Conservation (phyloP, 2,888 invertebrate species). For the Hydropsyche betteni region DNA sequence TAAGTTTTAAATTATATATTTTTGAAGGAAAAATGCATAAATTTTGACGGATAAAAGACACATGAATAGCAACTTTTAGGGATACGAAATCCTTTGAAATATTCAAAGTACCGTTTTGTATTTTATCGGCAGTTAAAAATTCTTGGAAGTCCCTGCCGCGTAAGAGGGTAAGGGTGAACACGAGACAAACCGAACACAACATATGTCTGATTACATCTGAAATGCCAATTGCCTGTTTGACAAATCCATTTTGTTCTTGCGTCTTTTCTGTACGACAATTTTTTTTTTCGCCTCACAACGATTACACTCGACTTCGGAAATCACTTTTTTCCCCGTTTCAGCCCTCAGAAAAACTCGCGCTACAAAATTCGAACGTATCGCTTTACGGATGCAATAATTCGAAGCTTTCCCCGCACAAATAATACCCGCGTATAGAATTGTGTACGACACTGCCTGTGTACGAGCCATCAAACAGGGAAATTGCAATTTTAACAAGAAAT, state of each 20-base stretch:
- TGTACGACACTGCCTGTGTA: slow-evolving; percentile 31
- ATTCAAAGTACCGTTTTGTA: too few species aligned
- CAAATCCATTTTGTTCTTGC: slow-evolving; percentile 51
- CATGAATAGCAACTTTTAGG: too few species aligned
- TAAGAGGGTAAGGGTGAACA: slow-evolving; percentile 34
- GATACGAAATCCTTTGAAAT: too few species aligned
- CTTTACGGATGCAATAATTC: slow-evolving; percentile 12
- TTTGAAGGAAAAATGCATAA: too few species aligned
- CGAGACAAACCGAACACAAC: slow-evolving; percentile 49
- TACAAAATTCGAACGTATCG: neutral
- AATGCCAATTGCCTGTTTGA: slow-evolving; percentile 52
- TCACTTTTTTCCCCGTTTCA: slow-evolving; percentile 27
- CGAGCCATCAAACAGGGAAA: slow-evolving; percentile 38
- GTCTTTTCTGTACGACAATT: slow-evolving; percentile 34
- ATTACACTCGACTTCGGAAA: slow-evolving; percentile 40
- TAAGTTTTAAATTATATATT: too few species aligned
- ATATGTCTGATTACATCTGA: slow-evolving; percentile 52
- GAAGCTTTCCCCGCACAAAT: neutral
- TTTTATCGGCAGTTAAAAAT: neutral
- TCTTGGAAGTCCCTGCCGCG: slow-evolving; percentile 13
- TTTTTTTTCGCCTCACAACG: slow-evolving; percentile 34
- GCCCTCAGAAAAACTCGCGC: neutral
- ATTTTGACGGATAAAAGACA: too few species aligned
- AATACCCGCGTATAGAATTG: neutral
- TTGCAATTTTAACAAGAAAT: slow-evolving; percentile 44